Evolutionary conservation across 2,797 vertebrate genomes (phyloP).

Genomic region (Clarias laeviceps): DNA sequence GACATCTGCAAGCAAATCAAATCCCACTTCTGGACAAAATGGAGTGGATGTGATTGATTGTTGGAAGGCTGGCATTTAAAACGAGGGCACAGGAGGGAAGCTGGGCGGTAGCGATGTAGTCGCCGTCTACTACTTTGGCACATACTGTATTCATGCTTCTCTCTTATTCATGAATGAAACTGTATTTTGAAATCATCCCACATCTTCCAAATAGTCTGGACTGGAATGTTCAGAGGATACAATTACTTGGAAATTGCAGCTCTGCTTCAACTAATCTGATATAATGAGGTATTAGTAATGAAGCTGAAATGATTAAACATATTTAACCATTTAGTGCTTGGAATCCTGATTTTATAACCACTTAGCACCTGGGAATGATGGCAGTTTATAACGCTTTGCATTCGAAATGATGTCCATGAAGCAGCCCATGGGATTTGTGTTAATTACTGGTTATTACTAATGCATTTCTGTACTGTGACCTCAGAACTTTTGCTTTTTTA

Average conservation of each 20-base stretch:
- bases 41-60: slow-evolving; percentile 28
- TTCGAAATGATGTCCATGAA: slow-evolving; percentile 71
- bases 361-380: slow-evolving; percentile 33
- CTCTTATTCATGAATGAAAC: slow-evolving; percentile 10
- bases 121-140: slow-evolving; percentile 1
- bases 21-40: slow-evolving; percentile 8
- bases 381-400: slow-evolving; percentile 10
- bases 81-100: slow-evolving; percentile 26
- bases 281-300: slow-evolving; percentile 19
- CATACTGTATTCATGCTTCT: background rate
- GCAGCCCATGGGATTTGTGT: slow-evolving; percentile 71
- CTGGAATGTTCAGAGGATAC: slow-evolving; percentile 10
- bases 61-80: slow-evolving; percentile 17
- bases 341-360: slow-evolving; percentile 25
- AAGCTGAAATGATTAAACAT: slow-evolving; percentile 36
- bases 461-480: slow-evolving; percentile 74
- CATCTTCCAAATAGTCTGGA: slow-evolving; percentile 18
- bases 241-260: slow-evolving; percentile 21
- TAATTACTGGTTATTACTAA: slow-evolving; percentile 81
- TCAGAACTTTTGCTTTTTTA: slow-evolving; percentile 69
- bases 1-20: slow-evolving; percentile 2
- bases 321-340: slow-evolving; percentile 41
- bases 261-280: slow-evolving; percentile 8
- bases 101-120: slow-evolving; percentile 1
- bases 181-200: slow-evolving; percentile 10